Evolutionary conservation across 2,797 vertebrate genomes (phyloP), one percentile per base, ranked within the genome.

Genomic region (Neoniphon sammara): DNA sequence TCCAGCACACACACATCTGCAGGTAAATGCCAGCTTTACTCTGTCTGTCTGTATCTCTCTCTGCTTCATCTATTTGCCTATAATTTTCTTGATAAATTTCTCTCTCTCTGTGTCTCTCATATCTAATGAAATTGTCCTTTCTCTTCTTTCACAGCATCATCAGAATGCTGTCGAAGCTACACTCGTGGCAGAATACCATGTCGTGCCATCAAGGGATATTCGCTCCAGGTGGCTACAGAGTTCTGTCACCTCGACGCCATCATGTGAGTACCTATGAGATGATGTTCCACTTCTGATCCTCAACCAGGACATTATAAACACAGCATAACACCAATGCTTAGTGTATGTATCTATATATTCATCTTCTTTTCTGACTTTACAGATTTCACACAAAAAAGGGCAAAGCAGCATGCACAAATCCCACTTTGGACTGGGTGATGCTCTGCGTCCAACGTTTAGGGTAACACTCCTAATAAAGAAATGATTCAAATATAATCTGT

Each of bases 381-480:
- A 94, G 93, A 75, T 93, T 94, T 70, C 87, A 92, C 83, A 91
- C 87, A 21, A 70, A 5, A 30, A 65, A 0, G 7, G 86, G 84
- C 0, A 86, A 79, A 59, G 25, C 65, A 61, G 30, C 66, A 0
- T 94, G 93, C 36, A 18, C 86, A 0, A 27, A 94, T 70, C 91
- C 91, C 4, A 39, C 77, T 49, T 34, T 74, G 46, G 0, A 1
- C 12, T 94, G 93, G 94, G 93, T 94, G 79, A 92, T 88, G 74
- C 14, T 70, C 0, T 75, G 34, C 15, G 49, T 94, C 14, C 3
- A 75, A 2, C 84, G 18, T 1, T 31, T 94, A 2, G 85, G 69
- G 93, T 94, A 60, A 85, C 80, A 31, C 25, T 61, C 23, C 20
- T 4, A 5, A 6, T 5, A 8, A 30, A 15, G 4, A 44, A 17